Base-by-base conservation (phyloP, 2,797 vertebrate genomes). In the Pangasius krempfi region DNA sequence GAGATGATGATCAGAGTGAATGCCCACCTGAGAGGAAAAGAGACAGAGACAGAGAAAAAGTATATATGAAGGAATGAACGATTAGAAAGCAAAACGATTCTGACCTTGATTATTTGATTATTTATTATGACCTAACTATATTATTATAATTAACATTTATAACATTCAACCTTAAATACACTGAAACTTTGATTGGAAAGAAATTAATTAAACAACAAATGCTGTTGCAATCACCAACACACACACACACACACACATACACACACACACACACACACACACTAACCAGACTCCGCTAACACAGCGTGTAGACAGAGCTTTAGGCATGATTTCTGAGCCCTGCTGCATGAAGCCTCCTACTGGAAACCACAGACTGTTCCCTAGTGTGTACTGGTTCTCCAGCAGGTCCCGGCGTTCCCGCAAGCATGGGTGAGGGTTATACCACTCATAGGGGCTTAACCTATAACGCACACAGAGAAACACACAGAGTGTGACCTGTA, bases 1-100 rank as follows among this genome's bases (percentile, higher is more conserved):
- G 98, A 98, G 96, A 99, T 98, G 94, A 99, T 99, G 94, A 99
- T 99, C 91, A 99, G 95, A 10, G 98, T 99, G 94, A 99, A 99
- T 2, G 98, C 97, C 98, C 98, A 99, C 98, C 98, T 98, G 94
- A 75, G 73, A 9, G 52, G 33, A 78, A 54, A 90, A 62, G 30
- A 54, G 8, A 85, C 64, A 68, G 52, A 62, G 40, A 76, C 47
- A 47, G 13, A 82, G 5, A 40, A 62, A 27, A 72, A 1, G 13
- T 54, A 50, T 27, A 14, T 27, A 81, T 5, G 30, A 9, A 84
- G 4, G 25, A n/a, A 20, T 50, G 25, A 30, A 37, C 22, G 16
- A 68, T 68, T 50, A 50, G 12, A 84, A 66, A 50, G 14, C 13
- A 52, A 87, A 64, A 70, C 4, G 13, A 54, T 44, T 30, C 22